These are phyloP conservation scores for Arge pagana DNA, from an alignment of 2,888 invertebrate species.

Conservation along the genomic window DNA sequence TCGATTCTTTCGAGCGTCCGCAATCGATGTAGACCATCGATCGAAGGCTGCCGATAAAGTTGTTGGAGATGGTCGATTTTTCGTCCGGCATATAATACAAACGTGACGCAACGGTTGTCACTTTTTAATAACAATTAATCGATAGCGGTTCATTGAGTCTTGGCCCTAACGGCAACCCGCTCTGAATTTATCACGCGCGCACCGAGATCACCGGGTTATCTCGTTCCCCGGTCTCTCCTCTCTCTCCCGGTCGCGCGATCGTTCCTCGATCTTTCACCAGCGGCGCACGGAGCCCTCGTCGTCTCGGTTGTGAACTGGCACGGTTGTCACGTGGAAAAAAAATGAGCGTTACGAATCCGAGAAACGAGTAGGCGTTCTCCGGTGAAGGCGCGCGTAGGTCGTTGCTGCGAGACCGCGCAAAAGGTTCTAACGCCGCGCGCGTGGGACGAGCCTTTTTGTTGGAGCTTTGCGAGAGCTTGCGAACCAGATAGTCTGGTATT, in stretches of 20 bases:
- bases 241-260: constrained; percentile 12
- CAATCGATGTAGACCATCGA: no score
- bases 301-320: constrained; percentile 17
- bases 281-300: constrained; percentile 25
- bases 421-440: background rate
- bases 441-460: no score
- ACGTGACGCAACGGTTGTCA: no score
- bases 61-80: no score
- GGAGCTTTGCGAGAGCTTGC: no score
- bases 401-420: background rate
- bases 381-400: background rate
- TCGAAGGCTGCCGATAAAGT: no score
- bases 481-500: no score
- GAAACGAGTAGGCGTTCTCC: constrained; percentile 16
- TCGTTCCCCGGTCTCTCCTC: constrained; percentile 11
- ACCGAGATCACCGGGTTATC: constrained; percentile 16
- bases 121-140: no score
- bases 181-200: constrained; percentile 22
- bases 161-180: constrained; percentile 35
- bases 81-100: no score
- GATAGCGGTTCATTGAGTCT: constrained; percentile 54
- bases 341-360: constrained; percentile 31
- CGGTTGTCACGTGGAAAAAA: constrained; percentile 29
- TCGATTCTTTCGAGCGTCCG: no score
- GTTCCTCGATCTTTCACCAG: constrained; percentile 27